phyloP scores from a whole-genome alignment of 2,113 vertebrate species.

The Channa maculata region DNA sequence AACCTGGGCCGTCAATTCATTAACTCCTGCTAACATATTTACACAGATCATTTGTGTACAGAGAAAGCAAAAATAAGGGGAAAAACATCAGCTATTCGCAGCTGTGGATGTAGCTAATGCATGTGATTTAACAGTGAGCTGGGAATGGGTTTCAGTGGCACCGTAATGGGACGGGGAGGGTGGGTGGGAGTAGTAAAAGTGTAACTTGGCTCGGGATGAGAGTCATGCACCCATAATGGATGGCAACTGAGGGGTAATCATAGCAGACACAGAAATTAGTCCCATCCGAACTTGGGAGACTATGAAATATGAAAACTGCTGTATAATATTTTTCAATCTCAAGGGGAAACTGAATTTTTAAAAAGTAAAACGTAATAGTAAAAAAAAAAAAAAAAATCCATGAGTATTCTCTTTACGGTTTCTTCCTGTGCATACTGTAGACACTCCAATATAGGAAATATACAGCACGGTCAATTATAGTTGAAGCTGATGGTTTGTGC shows the following conservation, averaged over 20 bases:
- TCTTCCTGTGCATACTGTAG: background rate
- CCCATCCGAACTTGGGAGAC: constrained; percentile 47
- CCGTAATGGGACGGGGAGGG: constrained; percentile 23
- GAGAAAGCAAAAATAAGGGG: constrained; percentile 21
- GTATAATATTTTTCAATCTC: constrained; percentile 10
- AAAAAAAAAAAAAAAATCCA: background rate
- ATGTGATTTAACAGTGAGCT: constrained; percentile 50
- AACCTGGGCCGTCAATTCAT: constrained; percentile 36
- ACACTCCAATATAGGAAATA: background rate
- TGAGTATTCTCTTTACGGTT: background rate
- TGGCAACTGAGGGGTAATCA: constrained; percentile 62
- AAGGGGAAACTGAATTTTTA: constrained; percentile 9
- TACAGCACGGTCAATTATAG: constrained; percentile 22
- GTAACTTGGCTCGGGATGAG: constrained; percentile 54
- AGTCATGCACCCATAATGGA: constrained; percentile 59
- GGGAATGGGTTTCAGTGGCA: constrained; percentile 55
- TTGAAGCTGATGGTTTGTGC: constrained; percentile 1
- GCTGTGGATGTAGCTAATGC: constrained; percentile 34
- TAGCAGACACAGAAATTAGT: constrained; percentile 54
- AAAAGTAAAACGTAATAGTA: background rate
- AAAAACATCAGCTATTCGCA: background rate
- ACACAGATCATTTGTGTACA: constrained; percentile 48
- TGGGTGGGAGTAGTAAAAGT: constrained; percentile 25
- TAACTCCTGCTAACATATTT: constrained; percentile 38
- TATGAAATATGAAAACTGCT: constrained; percentile 50